Evolutionary conservation across 2,888 invertebrate genomes (phyloP), one percentile per base, ranked within the genome.

Genomic region (Drosophila mimica): DNA sequence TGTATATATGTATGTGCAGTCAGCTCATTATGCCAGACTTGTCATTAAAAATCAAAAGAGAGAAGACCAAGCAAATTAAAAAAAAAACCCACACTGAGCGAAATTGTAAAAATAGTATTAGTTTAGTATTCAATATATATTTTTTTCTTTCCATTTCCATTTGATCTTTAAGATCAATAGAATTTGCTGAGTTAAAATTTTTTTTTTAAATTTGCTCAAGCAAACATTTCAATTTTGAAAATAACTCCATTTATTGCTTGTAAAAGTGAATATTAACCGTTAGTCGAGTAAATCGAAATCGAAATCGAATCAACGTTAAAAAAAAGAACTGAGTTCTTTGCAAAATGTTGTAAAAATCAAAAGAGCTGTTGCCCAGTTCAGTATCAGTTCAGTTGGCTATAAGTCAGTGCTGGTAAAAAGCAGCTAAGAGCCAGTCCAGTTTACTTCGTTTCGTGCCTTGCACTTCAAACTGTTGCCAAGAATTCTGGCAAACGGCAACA

Each of bases 11-110:
- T 54, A 54, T 62, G 73, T 60, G 56, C 61, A 62, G 62, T 57
- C 88, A 59, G 69, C 63, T 84, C 79, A 84, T 84, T 84, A 84
- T 89, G 76, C 79, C 87, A 20, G 66, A 67, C 43, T 64, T 70
- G 81, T 72, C 76, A 87, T 84, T 89, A 87, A 83, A 84, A 81
- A 74, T 83, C 65, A 64, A 82, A 75, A 52, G 56, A 36, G 43
- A 60, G 43, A 60, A 31, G 31, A 30, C 9, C 28, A 9, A 34
- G 52, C 46, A 56, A 58, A 34, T 31, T 48, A 56, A 34, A 52
- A 56, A 46, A 62, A 11, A 48, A 43, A 34, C 48, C 56, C n/a
- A 64, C 73, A 81, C 72, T 78, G 67, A 64, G 59, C 66, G 57
- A 81, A 83, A 86, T 66, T 66, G 58, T 13, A 11, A 7, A 20